Percentiles rank a stretch among this genome's conserved stretches.
phyloP scores from a whole-genome alignment of 2,113 vertebrate species.

The Heterotis niloticus region DNA sequence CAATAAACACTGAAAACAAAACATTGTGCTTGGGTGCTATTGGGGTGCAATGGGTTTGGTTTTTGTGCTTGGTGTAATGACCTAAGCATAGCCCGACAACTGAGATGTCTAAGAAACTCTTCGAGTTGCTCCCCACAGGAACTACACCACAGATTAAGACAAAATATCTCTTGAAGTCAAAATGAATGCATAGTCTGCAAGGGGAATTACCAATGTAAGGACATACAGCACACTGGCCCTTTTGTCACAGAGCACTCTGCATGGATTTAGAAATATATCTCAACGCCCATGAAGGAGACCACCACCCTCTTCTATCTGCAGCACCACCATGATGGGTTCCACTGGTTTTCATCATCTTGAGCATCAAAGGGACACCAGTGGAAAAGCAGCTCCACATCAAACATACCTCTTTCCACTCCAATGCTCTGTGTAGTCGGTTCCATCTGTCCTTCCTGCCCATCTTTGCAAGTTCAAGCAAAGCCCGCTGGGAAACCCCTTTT shows the following conservation, averaged over 20 bases:
- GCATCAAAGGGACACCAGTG: neutral
- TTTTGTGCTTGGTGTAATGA: too few relatives aligned
- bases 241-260: neutral
- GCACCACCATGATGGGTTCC: neutral
- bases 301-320: too few relatives aligned
- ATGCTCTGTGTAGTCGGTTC: neutral
- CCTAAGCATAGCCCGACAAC: neutral
- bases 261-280: neutral
- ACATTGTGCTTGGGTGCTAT: neutral
- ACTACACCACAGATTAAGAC: too few relatives aligned
- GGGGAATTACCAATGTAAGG: neutral
- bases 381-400: neutral
- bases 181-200: too few relatives aligned
- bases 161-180: too few relatives aligned
- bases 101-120: neutral
- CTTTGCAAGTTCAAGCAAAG: slow-evolving; percentile 45
- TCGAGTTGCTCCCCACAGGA: neutral
- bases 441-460: slow-evolving; percentile 39
- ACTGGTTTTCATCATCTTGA: neutral
- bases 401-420: neutral
- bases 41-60: too few relatives aligned
- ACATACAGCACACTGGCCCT: neutral
- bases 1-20: neutral
- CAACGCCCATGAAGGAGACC: too few relatives aligned
- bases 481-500: slow-evolving; percentile 46